A percentile compares a stretch with the other conserved stretches of the same genome.
Evolutionary conservation across 2,888 invertebrate genomes (phyloP).

Genomic region (Chelonus formosanus): DNA sequence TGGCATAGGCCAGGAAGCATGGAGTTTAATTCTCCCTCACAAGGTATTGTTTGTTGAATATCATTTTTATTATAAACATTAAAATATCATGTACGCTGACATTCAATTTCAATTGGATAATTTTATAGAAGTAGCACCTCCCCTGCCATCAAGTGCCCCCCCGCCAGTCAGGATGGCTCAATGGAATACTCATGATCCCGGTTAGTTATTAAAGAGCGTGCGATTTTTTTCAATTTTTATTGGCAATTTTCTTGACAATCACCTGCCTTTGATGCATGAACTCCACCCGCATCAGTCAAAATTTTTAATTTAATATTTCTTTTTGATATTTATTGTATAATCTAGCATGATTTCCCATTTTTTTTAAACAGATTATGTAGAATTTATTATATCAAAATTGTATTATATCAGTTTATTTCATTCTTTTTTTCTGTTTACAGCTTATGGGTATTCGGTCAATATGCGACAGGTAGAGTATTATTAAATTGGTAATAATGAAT

Average conservation of each 20-base stretch:
- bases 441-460: constrained; percentile 62
- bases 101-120: constrained; percentile 36
- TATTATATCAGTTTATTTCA: not conserved
- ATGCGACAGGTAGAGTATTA: constrained; percentile 55
- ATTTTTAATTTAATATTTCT: no score
- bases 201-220: constrained; percentile 49
- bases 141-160: constrained; percentile 70
- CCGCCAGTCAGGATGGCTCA: constrained; percentile 63
- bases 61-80: constrained; percentile 38
- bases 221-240: constrained; percentile 7
- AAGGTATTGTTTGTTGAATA: constrained; percentile 50
- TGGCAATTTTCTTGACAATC: not conserved
- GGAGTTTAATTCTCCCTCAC: constrained; percentile 52
- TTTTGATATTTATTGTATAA: no score
- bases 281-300: no score
- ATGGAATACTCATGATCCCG: constrained; percentile 59
- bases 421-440: constrained; percentile 55
- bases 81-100: constrained; percentile 9
- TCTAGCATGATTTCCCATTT: no score
- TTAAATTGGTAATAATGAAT: no score
- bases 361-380: no score
- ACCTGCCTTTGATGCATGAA: not conserved
- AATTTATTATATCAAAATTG: no score
- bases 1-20: constrained; percentile 58
- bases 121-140: constrained; percentile 70